Conservation (phyloP, 2,113 vertebrate genomes). For the Scortum barcoo region DNA sequence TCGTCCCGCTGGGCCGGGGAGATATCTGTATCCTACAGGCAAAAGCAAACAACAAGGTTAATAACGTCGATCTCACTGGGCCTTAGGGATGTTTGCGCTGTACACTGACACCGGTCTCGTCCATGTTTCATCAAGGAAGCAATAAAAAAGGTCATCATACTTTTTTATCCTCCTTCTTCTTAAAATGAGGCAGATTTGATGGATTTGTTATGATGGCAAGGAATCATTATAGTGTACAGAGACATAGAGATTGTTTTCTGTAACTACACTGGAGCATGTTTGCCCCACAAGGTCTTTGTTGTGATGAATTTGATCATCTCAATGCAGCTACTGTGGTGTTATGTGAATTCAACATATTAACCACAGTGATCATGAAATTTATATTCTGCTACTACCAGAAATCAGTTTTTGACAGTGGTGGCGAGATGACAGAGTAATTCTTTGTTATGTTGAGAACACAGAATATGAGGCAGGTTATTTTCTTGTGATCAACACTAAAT, state of each 20-base stretch:
- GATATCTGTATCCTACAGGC: slow-evolving; percentile 91
- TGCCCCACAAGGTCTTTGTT: not conserved
- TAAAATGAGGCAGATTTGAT: not conserved
- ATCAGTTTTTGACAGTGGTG: not conserved
- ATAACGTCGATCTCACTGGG: not conserved
- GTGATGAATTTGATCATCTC: not conserved
- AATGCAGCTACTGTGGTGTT: not conserved
- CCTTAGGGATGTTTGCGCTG: not conserved
- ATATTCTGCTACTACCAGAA: not conserved
- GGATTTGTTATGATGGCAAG: not conserved
- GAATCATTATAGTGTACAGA: not conserved
- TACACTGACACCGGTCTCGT: not conserved
- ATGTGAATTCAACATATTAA: not conserved
- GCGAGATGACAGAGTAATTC: not conserved
- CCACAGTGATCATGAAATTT: not conserved
- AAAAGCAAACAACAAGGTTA: not conserved
- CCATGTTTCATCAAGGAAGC: not conserved
- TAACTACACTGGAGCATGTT: not conserved
- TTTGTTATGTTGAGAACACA: not conserved
- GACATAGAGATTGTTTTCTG: not conserved
- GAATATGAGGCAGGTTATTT: not conserved
- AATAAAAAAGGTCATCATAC: not conserved
- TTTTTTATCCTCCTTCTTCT: not conserved
- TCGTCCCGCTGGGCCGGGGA: slow-evolving; percentile 96
- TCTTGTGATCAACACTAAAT: not conserved